Conservation (phyloP, 2,113 vertebrate species). For the Lamprologus lemairii region DNA sequence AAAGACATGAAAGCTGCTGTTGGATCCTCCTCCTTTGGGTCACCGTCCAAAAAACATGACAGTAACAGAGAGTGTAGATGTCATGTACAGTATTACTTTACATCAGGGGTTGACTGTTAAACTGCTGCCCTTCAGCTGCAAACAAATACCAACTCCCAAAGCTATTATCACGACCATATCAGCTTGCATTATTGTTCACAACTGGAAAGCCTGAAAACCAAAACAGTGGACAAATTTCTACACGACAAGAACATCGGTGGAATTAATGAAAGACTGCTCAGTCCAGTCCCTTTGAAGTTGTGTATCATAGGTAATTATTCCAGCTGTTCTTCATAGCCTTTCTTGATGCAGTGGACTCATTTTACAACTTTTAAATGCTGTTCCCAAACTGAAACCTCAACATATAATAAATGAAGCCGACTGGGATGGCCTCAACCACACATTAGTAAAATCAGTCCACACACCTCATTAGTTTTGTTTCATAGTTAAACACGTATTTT, state of each 20-base stretch:
- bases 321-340: neutral
- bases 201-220: neutral
- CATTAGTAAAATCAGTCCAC: neutral
- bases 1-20: slow-evolving; percentile 18
- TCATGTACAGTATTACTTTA: neutral
- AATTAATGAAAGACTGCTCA: neutral
- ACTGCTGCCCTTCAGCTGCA: neutral
- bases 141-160: neutral
- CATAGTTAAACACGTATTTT: neutral
- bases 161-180: neutral
- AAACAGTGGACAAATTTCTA: neutral
- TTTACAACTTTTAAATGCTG: neutral
- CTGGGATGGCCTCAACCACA: neutral
- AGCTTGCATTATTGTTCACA: neutral
- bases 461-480: neutral
- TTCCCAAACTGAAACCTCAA: neutral
- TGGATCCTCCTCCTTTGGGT: slow-evolving; percentile 22
- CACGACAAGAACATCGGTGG: neutral
- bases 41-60: slow-evolving; percentile 31
- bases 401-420: neutral
- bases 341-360: neutral
- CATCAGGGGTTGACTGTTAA: neutral
- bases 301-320: neutral
- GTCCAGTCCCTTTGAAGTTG: neutral
- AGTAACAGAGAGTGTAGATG: neutral